Base-by-base conservation (phyloP, 2,888 invertebrate species). In the Eupelmus urozonus region DNA sequence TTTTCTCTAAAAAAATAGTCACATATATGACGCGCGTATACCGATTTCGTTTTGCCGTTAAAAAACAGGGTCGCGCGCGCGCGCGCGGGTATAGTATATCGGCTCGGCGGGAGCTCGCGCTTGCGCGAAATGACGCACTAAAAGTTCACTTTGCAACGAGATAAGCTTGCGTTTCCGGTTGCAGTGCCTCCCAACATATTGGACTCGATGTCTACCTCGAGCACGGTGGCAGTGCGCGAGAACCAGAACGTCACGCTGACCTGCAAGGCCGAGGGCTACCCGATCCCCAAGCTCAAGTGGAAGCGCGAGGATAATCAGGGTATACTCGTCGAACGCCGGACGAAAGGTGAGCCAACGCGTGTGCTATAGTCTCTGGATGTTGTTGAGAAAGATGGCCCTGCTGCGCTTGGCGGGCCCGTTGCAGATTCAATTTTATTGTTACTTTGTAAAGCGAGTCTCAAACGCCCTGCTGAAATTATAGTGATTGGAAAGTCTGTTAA, bases 161-260 rank as follows among this genome's bases (percentile, higher is more conserved):
- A 70, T 70, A 75, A 75, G 57, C 67, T 67, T 63, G 72, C 53
- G 59, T 67, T 75, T 70, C 62, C 27, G 59, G 73, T 90, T 89
- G 18, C 92, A 98, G 98, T 98, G 82, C 98, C 98, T 16, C 97
- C 98, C 9, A 96, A 96, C 86, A 98, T 98, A 87, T 91, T 97
- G 90, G 97, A 98, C 89, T 93, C 95, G 45, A 94, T 96, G 84
- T 97, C 97, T 89, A 96, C 97, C 63, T 95, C 96, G 87, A 97
- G 97, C 72, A 96, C 96, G 70, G 96, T 98, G 82, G 96, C 96
- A 1, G 96, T 97, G 53, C 92, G 97, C 25, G 98, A 98, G 91
- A 96, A 97, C 90, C 97, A 97, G 90, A 98, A 97, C 90, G 96
- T 98, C 83, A 97, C 96, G 81, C 92, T 98, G 87, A 94, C 96